Evolutionary conservation across 2,113 vertebrate species (phyloP).

Genomic region (Microcebus jonahi): DNA sequence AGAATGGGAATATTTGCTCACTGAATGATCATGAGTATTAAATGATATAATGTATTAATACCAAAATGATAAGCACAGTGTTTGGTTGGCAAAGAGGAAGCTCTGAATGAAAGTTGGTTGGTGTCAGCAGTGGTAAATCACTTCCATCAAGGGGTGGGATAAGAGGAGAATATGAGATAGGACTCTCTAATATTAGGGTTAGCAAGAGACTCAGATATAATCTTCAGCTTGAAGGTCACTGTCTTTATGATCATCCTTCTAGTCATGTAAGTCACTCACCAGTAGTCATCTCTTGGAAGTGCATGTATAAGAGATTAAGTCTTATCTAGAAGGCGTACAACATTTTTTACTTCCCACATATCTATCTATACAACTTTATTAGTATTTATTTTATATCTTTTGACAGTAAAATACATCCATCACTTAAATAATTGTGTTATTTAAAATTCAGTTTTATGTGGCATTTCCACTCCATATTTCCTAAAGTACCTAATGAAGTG

Average conservation of each 20-base stretch:
- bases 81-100: not conserved
- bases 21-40: no score
- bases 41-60: no score
- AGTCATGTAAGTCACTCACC: not conserved
- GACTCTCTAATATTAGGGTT: not conserved
- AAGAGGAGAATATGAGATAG: not conserved
- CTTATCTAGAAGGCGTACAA: not conserved
- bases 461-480: no score
- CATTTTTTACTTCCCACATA: not conserved
- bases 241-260: not conserved
- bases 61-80: no score
- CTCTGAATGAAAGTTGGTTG: not conserved
- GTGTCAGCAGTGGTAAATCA: not conserved
- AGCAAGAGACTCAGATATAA: not conserved
- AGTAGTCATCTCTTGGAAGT: not conserved
- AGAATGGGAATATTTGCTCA: no score
- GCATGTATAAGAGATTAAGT: not conserved
- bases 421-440: no score
- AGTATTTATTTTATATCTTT: no score
- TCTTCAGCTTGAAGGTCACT: not conserved
- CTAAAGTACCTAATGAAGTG: no score
- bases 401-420: rapidly evolving
- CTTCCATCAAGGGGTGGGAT: no score
- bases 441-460: no score
- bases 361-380: not conserved